Percentiles rank a stretch among this genome's conserved stretches.
Evolutionary conservation across 2,113 vertebrate species (phyloP).

Genomic region (Cairina moschata): DNA sequence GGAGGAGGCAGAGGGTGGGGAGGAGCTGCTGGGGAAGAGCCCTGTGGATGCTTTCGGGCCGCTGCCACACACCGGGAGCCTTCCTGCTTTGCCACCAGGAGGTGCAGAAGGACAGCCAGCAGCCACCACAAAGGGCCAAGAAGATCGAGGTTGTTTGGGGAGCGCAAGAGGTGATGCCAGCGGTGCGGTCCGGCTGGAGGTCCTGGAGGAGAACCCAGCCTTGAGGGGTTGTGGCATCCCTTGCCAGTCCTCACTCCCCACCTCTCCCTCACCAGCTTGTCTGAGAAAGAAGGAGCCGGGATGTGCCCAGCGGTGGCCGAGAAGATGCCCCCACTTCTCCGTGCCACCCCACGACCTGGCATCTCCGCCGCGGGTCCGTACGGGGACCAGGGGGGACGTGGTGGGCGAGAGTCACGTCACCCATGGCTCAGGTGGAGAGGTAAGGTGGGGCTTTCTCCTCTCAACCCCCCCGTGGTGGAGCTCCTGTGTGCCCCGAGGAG

Average conservation of each 20-base stretch:
- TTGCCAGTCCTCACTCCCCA: background rate
- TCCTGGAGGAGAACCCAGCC: background rate
- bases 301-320: background rate
- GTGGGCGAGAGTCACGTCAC: background rate
- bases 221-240: background rate
- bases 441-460: background rate
- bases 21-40: background rate
- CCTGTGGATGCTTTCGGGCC: background rate
- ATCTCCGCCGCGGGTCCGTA: fast-evolving
- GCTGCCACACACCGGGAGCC: fast-evolving
- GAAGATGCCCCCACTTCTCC: background rate
- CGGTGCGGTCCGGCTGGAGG: background rate
- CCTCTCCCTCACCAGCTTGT: background rate
- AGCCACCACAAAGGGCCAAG: background rate
- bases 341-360: background rate
- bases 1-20: constrained; percentile 21
- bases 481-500: background rate
- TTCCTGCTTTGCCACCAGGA: background rate
- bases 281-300: background rate
- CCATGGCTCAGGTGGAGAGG: background rate
- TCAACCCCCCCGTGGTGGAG: background rate
- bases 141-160: background rate
- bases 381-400: fast-evolving
- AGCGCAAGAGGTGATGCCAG: background rate
- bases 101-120: background rate